Conservation (phyloP, 2,888 invertebrate genomes). For the Lepetodrilus schrolli region DNA sequence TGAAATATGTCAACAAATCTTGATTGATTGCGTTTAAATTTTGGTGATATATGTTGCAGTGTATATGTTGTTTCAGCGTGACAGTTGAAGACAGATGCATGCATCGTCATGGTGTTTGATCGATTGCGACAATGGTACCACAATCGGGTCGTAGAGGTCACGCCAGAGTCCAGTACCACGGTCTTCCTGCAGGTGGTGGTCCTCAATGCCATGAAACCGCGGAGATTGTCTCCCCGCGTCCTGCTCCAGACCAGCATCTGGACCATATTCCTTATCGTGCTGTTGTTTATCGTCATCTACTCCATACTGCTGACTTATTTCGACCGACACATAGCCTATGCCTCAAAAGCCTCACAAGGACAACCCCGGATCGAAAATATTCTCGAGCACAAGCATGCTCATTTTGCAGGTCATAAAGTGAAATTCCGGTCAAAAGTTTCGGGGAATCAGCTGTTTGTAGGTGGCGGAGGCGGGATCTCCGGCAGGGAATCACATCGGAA, state of each 20-base stretch:
- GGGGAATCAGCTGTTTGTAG: not conserved
- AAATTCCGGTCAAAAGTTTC: not conserved
- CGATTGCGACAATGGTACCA: not conserved
- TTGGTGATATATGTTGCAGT: not conserved
- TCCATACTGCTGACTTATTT: slow-evolving; percentile 57
- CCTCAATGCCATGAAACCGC: slow-evolving; percentile 51
- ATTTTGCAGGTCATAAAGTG: not conserved
- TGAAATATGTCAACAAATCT: not conserved
- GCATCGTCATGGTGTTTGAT: not conserved
- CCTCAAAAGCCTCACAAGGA: slow-evolving; percentile 25
- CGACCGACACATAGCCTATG: slow-evolving; percentile 45
- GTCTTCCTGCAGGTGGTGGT: not conserved
- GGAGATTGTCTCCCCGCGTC: slow-evolving; percentile 46
- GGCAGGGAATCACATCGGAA: slow-evolving; percentile 38
- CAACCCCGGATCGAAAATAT: not conserved
- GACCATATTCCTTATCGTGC: slow-evolving; percentile 53
- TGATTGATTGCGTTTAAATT: not conserved
- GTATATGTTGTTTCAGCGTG: not conserved
- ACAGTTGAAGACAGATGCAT: no score
- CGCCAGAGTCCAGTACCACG: not conserved
- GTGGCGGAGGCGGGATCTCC: not conserved
- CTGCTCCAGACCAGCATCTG: slow-evolving; percentile 62
- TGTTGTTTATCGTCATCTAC: slow-evolving; percentile 58
- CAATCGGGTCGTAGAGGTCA: not conserved
- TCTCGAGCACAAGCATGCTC: not conserved